Conservation (phyloP, 2,888 invertebrate genomes). For the Cantharis rufa region DNA sequence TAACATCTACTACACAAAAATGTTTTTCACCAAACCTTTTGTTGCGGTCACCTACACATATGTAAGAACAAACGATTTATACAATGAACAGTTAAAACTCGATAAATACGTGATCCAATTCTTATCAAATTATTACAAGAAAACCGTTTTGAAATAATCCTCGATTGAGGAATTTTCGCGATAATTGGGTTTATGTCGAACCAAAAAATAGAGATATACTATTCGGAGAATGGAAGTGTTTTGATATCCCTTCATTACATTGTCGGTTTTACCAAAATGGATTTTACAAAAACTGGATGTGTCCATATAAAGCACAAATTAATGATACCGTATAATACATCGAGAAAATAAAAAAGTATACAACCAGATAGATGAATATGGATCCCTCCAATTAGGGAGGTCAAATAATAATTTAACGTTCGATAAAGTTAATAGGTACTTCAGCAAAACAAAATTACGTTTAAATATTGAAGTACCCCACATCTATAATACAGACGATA, state of each 20-base stretch:
- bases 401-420: background rate
- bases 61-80: background rate
- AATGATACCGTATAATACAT: too few relatives aligned
- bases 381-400: background rate
- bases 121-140: background rate
- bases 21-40: background rate
- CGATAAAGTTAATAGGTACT: background rate
- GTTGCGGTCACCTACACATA: background rate
- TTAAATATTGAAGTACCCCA: background rate
- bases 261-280: background rate
- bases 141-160: background rate
- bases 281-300: background rate
- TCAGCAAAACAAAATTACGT: background rate
- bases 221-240: background rate
- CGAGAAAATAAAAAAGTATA: background rate
- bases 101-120: background rate
- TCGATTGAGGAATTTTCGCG: background rate
- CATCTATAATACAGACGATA: background rate
- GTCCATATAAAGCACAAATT: background rate
- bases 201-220: background rate
- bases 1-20: constrained; percentile 13
- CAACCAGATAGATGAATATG: background rate
- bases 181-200: background rate
- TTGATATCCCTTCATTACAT: background rate
- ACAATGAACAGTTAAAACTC: background rate